phyloP scores from a whole-genome alignment of 2,113 vertebrate species.

The Silurus meridionalis region DNA sequence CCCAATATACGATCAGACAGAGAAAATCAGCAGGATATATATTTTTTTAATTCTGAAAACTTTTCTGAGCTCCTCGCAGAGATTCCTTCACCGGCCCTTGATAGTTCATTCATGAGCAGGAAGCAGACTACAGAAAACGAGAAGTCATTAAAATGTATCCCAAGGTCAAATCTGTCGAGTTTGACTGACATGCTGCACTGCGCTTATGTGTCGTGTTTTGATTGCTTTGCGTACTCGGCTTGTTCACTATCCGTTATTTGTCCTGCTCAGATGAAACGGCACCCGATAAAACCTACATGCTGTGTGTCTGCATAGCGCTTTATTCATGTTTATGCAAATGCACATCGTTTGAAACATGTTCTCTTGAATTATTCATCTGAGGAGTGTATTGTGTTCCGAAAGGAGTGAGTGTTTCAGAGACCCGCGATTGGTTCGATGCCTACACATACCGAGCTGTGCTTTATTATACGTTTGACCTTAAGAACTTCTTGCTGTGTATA shows the following conservation, averaged over 20 bases:
- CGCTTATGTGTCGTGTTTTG: slow-evolving; percentile 10
- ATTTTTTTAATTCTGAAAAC: not conserved
- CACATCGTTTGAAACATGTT: slow-evolving; percentile 3
- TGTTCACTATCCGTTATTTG: slow-evolving; percentile 12
- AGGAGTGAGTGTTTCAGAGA: slow-evolving; percentile 12
- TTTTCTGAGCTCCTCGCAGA: not conserved
- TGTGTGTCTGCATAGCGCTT: not conserved
- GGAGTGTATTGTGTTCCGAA: slow-evolving; percentile 16
- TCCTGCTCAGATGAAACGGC: not conserved
- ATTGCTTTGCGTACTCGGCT: slow-evolving; percentile 12
- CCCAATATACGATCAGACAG: too few species aligned
- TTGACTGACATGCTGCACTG: slow-evolving; percentile 16
- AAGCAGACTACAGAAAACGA: not conserved
- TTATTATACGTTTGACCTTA: not conserved
- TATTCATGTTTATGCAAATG: slow-evolving; percentile 40
- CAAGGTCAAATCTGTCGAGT: slow-evolving; percentile 42
- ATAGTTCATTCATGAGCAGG: not conserved
- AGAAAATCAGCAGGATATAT: not conserved
- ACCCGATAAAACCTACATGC: not conserved
- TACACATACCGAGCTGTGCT: not conserved
- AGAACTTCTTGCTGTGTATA: not conserved
- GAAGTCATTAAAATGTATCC: slow-evolving; percentile 53
- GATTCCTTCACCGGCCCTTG: not conserved
- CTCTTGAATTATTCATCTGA: slow-evolving; percentile 40
- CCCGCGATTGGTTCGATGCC: not conserved